A percentile compares a stretch with the other conserved stretches of the same genome.
Conservation (phyloP, 2,113 vertebrate genomes). For the Leucosticte australis region DNA sequence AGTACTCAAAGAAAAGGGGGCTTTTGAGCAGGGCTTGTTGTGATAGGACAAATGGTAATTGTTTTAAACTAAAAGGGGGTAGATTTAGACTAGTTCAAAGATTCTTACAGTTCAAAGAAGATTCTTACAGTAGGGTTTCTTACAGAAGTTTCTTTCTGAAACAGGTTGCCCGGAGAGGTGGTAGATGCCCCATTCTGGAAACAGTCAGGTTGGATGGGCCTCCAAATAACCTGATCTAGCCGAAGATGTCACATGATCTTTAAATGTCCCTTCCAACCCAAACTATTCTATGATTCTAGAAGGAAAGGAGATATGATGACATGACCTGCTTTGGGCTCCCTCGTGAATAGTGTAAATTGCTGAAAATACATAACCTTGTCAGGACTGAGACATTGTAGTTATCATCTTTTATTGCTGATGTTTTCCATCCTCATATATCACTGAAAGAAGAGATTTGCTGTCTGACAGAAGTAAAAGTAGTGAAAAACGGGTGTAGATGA, state of each 20-base stretch:
- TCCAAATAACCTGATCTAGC: background rate
- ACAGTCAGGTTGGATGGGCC: background rate
- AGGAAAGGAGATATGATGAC: background rate
- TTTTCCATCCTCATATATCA: background rate
- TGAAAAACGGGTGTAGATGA: background rate
- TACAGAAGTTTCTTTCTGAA: background rate
- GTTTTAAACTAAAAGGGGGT: background rate
- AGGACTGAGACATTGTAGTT: background rate
- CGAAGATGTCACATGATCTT: background rate
- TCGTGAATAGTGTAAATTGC: background rate
- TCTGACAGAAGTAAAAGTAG: background rate
- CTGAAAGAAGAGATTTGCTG: background rate
- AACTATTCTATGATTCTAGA: background rate
- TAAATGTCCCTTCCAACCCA: background rate
- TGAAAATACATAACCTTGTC: background rate
- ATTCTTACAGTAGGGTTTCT: background rate
- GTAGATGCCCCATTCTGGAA: background rate
- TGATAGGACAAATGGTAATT: background rate
- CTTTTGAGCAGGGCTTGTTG: background rate
- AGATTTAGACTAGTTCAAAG: background rate
- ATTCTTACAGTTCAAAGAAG: background rate
- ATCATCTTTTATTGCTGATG: constrained; percentile 5
- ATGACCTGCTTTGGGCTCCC: background rate
- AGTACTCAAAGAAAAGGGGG: background rate
- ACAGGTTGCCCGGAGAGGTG: background rate